These are phyloP conservation scores for Hypsibius dujardini DNA, from an alignment of 1,140 invertebrate species.

Conservation along the genomic window DNA sequence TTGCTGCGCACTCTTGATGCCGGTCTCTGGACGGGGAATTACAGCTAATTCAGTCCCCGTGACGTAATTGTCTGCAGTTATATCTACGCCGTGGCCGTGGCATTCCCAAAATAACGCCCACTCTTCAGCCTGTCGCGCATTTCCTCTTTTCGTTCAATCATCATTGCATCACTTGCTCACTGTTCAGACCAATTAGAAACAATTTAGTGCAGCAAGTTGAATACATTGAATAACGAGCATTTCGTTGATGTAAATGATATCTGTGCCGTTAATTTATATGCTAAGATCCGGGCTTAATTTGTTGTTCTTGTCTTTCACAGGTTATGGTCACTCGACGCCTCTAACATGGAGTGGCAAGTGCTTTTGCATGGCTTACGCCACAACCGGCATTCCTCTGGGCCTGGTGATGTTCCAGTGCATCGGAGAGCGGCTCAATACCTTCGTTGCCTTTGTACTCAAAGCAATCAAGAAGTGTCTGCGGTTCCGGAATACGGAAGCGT, in stretches of 20 bases:
- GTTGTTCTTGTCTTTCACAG: conserved; percentile 25
- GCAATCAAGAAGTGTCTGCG: conserved; percentile 64
- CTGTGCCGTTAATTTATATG: not conserved
- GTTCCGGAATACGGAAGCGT: conserved; percentile 47
- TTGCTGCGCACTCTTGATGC: no score
- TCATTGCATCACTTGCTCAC: no score
- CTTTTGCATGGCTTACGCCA: conserved; percentile 38
- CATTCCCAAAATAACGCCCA: no score
- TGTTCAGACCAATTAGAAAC: no score
- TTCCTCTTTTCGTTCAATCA: no score
- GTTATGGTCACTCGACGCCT: conserved; percentile 33
- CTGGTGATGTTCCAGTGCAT: conserved; percentile 97
- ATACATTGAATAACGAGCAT: no score
- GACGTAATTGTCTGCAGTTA: no score
- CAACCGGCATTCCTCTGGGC: conserved; percentile 51
- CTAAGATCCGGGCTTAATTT: not conserved
- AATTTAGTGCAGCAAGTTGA: no score
- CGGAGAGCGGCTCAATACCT: conserved; percentile 86
- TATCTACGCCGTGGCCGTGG: no score
- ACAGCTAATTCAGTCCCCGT: no score
- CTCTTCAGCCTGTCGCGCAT: no score
- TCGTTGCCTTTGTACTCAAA: conserved; percentile 73
- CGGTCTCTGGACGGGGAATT: no score
- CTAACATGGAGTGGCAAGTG: conserved; percentile 31
- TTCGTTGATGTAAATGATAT: not conserved